These are phyloP conservation scores for Octomys mimax DNA, from an alignment of 2,797 vertebrate species.

Conservation along the genomic window DNA sequence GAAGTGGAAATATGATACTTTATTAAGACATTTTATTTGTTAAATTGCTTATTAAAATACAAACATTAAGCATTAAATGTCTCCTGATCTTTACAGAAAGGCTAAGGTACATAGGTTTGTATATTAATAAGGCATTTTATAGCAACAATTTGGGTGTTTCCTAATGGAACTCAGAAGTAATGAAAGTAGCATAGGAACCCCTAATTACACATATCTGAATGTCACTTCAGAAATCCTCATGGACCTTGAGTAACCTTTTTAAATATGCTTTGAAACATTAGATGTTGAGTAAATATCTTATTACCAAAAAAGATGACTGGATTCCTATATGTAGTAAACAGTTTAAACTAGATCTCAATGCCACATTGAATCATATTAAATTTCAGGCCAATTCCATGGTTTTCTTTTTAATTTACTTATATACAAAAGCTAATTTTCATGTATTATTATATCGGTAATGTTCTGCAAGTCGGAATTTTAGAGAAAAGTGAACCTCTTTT, in stretches of 20 bases:
- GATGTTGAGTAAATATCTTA: not conserved
- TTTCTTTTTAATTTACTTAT: constrained; percentile 51
- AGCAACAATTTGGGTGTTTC: not conserved
- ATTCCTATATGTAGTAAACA: not conserved
- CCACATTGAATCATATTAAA: not conserved
- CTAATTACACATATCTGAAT: not conserved
- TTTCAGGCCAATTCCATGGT: not conserved
- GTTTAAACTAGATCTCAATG: not conserved
- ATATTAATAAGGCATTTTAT: not conserved
- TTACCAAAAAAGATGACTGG: not conserved
- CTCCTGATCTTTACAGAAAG: not conserved
- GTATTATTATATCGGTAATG: not conserved
- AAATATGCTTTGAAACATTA: not conserved
- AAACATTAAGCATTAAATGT: not conserved
- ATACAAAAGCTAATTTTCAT: not conserved
- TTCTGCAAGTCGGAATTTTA: not conserved
- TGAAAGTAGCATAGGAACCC: not conserved
- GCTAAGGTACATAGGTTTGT: not conserved
- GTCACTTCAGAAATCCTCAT: not conserved
- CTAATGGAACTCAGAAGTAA: not conserved
- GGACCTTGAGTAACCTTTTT: not conserved
- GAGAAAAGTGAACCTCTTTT: not conserved
- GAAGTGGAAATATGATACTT: not conserved
- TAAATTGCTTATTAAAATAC: not conserved
- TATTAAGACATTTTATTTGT: not conserved